Evolutionary conservation across 2,888 invertebrate genomes (phyloP), one percentile per base, ranked within the genome.

Genomic region (Machimus atricapillus): DNA sequence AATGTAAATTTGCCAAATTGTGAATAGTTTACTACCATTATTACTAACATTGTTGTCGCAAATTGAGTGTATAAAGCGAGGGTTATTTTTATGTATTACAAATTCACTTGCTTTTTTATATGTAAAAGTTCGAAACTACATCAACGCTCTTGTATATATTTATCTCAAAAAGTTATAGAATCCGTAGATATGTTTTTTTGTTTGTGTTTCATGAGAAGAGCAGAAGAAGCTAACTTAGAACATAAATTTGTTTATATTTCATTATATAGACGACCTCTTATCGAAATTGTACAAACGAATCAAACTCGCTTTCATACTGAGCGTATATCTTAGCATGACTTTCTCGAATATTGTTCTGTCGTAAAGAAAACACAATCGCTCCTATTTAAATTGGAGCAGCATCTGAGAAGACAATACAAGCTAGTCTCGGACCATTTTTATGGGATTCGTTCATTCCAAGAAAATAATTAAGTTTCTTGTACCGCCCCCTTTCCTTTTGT

Each of bases 401-500:
- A 66, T 66, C 27, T 23, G 9, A 56, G n/a, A 19, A 19, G 19
- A 56, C n/a, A n/a, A 56, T 16, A 56, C 56, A 56, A 56, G 16
- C 43, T 46, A 46, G 43, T n/a, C 56, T n/a, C n/a, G 56, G 19
- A n/a, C 19, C 19, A 23, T 66, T 66, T 66, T 66, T 66, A 23
- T 66, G 23, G 66, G 4, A 4, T 27, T 23, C 66, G 23, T 12
- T 66, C 66, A 66, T 19, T 40, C 23, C 16, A 82, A 58, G 82
- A 58, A 82, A 82, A 82, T 82, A 82, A 82, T 82, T 82, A 82
- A 66, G 66, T 66, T 66, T 52, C 40, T 34, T 37, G 46, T 81
- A 52, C n/a, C 8, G 14, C 2, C 23, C 52, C 37, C 37, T 34
- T 58, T 66, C 23, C 34, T 34, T n/a, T 37, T n/a, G 46, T n/a